Evolutionary conservation across 1,140 invertebrate genomes (phyloP), one percentile per base, ranked within the genome.

Genomic region (Anoplolepis gracilipes): DNA sequence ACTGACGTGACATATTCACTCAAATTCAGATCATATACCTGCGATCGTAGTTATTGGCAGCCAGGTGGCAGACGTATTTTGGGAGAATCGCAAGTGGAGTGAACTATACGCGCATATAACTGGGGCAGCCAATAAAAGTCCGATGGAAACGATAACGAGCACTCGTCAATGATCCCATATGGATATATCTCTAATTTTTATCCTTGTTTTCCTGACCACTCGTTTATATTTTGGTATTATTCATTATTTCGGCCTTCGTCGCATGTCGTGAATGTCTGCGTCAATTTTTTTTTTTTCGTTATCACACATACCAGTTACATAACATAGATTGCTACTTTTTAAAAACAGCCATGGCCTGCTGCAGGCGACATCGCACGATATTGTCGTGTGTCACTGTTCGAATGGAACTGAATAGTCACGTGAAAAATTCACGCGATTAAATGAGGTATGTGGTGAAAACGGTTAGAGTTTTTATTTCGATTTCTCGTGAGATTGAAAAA

Each of bases 111-210:
- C 16, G 46, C 67, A 10, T 73, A 46, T 61, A 82, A 67, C 77
- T 86, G 75, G 28, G 49, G 42, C 67, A 36, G 49, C 49, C 75
- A 75, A 87, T 87, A 73, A 75, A 86, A 86, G 33, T 36, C 25
- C 59, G 49, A 86, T 69, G 53, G 76, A 46, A 61, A 85, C 75
- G 73, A 79, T 86, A 73, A 82, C 85, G 85, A 82, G 53, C 76
- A 59, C 49, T 86, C 70, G 22, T 69, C 61, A 82, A 86, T 87
- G 85, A 87, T 73, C 13, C 33, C n/a, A 28, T 25, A 16, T 25
- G 33, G 59, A 69, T 86, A 33, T 73, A 59, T 69, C 72, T 64
- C 46, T 77, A 76, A 55, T 25, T 30, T 64, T 57, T 46, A 64
- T 73, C 39, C 39, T 49, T 28, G n/a, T 86, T 25, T 49, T 72